Base-by-base conservation (phyloP, 1,140 invertebrate species). In the Maconellicoccus hirsutus region DNA sequence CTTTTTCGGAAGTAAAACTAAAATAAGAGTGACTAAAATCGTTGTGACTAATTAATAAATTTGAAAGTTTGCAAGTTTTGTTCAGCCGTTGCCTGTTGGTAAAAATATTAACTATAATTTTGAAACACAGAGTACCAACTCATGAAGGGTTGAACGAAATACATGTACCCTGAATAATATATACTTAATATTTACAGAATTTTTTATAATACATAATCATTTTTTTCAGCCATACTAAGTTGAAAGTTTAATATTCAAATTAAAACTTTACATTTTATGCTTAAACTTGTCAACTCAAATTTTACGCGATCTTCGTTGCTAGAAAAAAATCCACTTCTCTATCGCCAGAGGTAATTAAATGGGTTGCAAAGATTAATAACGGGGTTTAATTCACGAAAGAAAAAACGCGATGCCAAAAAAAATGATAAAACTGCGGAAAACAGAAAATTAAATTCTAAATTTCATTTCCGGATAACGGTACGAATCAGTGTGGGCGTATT, bases 171-270 rank as follows among this genome's bases (percentile, higher is more conserved):
- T n/a, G n/a, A n/a, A n/a, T n/a, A n/a, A 33, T 33, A 6, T 33
- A 33, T 33, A 6, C 12, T 33, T 3, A 33, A 33, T 6, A 33
- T 33, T 33, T 33, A 33, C 29, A 33, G 29, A 33, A 33, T 33
- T 33, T 33, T 33, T 33, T 12, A 33, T 33, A 33, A 33, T 33
- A 33, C 12, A 33, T 33, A 33, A 33, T 33, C 29, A 33, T 33
- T 33, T 33, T n/a, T 33, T 33, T 12, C 3, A 33, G 29, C 3
- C 42, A 2, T 16, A 16, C 10, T 19, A 52, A 52, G 42, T 19
- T 52, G 42, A 52, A 52, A 52, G 42, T 52, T 52, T 52, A 52
- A 52, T 52, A 52, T 52, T 52, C 16, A 52, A 52, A 52, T 52
- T 52, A 52, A 52, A 52, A 52, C 42, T 52, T 52, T 52, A 14